Evolutionary conservation across 2,888 invertebrate genomes (phyloP).

Genomic region (Rhingia rostrata): DNA sequence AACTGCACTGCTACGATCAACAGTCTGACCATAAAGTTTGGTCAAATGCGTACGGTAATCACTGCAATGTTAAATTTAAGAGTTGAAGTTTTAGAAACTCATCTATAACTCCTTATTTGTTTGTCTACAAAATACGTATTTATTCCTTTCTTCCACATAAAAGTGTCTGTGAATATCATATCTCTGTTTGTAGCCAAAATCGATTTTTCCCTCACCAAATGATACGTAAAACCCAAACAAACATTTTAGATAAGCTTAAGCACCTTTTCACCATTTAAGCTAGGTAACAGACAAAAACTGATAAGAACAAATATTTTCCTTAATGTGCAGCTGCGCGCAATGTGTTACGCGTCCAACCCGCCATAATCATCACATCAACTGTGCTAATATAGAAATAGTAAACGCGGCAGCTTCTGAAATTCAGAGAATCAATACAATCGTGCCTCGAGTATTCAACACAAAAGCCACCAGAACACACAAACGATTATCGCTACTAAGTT

Average conservation of each 20-base stretch:
- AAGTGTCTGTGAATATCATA: neutral
- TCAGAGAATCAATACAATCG: conserved; percentile 61
- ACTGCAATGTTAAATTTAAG: no score
- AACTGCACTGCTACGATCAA: no score
- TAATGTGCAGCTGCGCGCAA: conserved; percentile 39
- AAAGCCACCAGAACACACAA: conserved; percentile 45
- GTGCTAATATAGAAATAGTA: conserved; percentile 52
- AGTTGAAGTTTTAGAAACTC: no score
- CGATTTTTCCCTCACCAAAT: conserved; percentile 16
- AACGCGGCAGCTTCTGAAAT: conserved; percentile 48
- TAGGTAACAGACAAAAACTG: conserved; percentile 25
- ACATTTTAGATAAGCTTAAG: conserved; percentile 53
- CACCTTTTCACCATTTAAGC: conserved; percentile 27
- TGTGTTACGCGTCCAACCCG: conserved; percentile 9
- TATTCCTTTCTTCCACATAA: neutral
- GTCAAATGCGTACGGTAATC: no score
- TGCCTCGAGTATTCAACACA: conserved; percentile 41
- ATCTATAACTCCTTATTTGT: neutral
- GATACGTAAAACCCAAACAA: conserved; percentile 40
- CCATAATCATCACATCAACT: conserved; percentile 52
- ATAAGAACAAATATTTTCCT: conserved; percentile 47
- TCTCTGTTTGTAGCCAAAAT: neutral
- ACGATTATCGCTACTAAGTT: conserved; percentile 66
- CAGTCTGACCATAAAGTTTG: no score
- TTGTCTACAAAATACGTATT: no score